Evolutionary conservation across 2,113 vertebrate genomes (phyloP).

Genomic region (Mastomys coucha): DNA sequence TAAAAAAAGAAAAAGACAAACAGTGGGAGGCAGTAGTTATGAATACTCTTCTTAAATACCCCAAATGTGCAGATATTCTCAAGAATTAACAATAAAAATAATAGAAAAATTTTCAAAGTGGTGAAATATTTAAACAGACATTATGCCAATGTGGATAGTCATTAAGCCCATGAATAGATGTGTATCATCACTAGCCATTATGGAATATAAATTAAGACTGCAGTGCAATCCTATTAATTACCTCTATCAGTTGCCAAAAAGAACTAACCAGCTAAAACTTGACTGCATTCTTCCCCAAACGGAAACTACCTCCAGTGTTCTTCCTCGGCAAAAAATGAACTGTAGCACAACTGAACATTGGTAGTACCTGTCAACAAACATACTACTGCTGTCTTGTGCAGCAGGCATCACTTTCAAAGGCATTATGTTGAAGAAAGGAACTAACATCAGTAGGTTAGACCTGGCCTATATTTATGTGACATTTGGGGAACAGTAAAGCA

Average conservation of each 20-base stretch:
- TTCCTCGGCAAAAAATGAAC: not conserved
- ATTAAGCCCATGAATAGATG: not conserved
- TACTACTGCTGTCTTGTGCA: not conserved
- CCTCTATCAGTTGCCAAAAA: not conserved
- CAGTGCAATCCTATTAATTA: not conserved
- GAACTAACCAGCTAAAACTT: not conserved
- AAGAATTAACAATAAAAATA: not conserved
- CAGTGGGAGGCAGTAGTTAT: not conserved
- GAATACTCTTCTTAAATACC: not conserved
- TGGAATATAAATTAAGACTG: not conserved
- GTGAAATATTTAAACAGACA: not conserved
- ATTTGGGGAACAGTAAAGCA: not conserved
- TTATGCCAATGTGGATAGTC: not conserved
- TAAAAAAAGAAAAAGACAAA: not conserved
- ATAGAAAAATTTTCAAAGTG: not conserved
- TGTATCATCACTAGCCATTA: not conserved
- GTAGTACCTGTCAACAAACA: not conserved
- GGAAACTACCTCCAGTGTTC: not conserved
- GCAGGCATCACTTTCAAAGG: not conserved
- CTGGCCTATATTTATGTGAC: not conserved
- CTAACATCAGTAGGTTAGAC: not conserved
- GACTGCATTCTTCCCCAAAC: not conserved
- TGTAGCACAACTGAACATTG: not conserved
- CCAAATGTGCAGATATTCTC: slow-evolving; percentile 3
- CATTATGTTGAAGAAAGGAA: not conserved